A percentile compares a stretch with the other conserved stretches of the same genome.
These are phyloP conservation scores for Pemphredon lugubris DNA, from an alignment of 2,888 invertebrate genomes.

Conservation along the genomic window DNA sequence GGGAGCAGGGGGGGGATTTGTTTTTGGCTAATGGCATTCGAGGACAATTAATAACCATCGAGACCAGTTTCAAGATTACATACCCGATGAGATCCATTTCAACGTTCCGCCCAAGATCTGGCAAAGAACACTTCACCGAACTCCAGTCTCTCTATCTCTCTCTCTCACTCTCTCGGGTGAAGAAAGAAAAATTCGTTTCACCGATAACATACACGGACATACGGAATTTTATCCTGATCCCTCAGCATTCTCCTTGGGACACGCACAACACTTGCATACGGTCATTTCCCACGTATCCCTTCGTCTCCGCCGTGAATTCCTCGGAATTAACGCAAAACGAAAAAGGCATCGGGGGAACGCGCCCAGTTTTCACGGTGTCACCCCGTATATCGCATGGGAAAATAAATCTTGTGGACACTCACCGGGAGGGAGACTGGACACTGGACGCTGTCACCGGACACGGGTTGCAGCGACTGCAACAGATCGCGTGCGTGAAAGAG, in stretches of 20 bases:
- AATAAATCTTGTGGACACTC: constrained; percentile 80
- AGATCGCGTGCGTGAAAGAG: constrained; percentile 80
- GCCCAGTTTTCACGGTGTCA: constrained; percentile 66
- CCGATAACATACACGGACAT: too few species aligned
- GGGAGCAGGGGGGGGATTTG: too few species aligned
- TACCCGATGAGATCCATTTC: constrained; percentile 44
- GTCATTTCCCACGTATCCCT: background rate
- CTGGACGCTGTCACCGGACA: constrained; percentile 80
- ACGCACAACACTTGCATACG: background rate
- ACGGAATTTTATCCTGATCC: background rate
- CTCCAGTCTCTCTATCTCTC: background rate
- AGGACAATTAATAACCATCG: too few species aligned
- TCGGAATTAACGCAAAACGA: background rate
- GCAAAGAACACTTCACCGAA: background rate
- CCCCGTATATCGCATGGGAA: constrained; percentile 78
- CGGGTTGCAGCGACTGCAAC: constrained; percentile 78
- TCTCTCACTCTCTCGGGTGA: background rate
- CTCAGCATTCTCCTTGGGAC: background rate
- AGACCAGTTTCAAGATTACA: constrained; percentile 18
- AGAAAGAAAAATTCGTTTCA: too few species aligned
- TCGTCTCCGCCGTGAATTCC: background rate
- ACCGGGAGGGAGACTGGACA: constrained; percentile 76
- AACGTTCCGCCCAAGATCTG: constrained; percentile 1
- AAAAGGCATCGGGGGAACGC: constrained; percentile 1
- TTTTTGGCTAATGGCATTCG: background rate